Percentiles rank a stretch among this genome's conserved stretches.
Conservation (phyloP, 1,140 invertebrate species). For the Phenacoccus solenopsis region DNA sequence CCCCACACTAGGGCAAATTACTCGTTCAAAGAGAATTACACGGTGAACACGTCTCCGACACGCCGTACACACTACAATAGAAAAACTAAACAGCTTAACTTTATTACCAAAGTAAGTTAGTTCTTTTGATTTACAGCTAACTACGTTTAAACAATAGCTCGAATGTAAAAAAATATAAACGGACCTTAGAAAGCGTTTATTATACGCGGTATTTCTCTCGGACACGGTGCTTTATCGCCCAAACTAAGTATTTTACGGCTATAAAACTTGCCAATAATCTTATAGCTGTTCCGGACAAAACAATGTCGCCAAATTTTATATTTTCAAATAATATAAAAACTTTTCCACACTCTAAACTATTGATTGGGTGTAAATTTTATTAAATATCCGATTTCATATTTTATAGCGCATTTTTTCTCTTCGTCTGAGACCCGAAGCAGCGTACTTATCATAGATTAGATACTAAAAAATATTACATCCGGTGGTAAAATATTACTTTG, state of each 20-base stretch:
- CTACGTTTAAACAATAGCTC: neutral
- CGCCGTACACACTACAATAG: no score
- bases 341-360: neutral
- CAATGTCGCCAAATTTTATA: neutral
- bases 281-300: neutral
- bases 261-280: conserved; percentile 2
- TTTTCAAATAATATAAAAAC: neutral
- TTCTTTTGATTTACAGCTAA: neutral
- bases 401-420: neutral
- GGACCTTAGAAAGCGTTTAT: neutral
- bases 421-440: no score
- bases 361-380: conserved; percentile 3
- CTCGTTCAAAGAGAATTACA: no score
- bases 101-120: neutral
- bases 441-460: no score
- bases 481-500: no score
- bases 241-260: conserved; percentile 2
- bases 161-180: neutral
- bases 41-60: no score
- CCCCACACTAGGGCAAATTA: no score
- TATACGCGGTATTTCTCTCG: neutral
- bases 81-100: neutral
- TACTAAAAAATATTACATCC: no score
- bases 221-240: neutral
- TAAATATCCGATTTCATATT: neutral